Evolutionary conservation across 2,113 vertebrate genomes (phyloP).

Genomic region (Platichthys stellatus): DNA sequence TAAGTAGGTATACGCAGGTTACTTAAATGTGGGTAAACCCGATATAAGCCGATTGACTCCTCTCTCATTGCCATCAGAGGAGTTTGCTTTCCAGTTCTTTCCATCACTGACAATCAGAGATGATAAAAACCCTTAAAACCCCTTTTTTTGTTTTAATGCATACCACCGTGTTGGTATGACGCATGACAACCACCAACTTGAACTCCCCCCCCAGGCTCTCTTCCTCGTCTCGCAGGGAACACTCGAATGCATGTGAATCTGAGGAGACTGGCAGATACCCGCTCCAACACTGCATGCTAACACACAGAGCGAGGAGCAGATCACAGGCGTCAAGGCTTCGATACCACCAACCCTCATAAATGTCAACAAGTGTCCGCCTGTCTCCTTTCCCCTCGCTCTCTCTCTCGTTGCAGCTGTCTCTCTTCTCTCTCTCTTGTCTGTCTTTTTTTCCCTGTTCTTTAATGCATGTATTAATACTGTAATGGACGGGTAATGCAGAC

Average conservation of each 20-base stretch:
- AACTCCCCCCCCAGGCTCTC: neutral
- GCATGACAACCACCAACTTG: neutral
- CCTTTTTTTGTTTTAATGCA: neutral
- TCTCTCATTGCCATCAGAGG: no score
- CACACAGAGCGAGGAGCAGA: conserved; percentile 31
- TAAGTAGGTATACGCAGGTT: no score
- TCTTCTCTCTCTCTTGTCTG: conserved; percentile 38
- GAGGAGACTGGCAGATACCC: conserved; percentile 18
- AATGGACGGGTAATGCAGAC: neutral
- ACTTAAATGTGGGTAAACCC: no score
- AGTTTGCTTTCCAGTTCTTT: no score
- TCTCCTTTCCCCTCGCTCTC: conserved; percentile 25
- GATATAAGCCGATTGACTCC: no score
- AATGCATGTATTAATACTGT: conserved; percentile 44
- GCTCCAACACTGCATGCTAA: conserved; percentile 38
- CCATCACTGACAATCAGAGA: no score
- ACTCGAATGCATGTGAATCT: conserved; percentile 32
- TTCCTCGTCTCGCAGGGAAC: neutral
- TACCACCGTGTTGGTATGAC: no score
- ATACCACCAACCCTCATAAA: conserved; percentile 60
- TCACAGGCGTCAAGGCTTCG: conserved; percentile 60
- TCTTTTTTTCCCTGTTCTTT: conserved; percentile 38
- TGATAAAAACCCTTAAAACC: no score
- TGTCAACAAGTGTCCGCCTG: conserved; percentile 66
- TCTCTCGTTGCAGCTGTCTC: conserved; percentile 29